Evolutionary conservation across 35 echinoderm and acorn worm species (phyloP).

Genomic region (Eucidaris tribuloides): DNA sequence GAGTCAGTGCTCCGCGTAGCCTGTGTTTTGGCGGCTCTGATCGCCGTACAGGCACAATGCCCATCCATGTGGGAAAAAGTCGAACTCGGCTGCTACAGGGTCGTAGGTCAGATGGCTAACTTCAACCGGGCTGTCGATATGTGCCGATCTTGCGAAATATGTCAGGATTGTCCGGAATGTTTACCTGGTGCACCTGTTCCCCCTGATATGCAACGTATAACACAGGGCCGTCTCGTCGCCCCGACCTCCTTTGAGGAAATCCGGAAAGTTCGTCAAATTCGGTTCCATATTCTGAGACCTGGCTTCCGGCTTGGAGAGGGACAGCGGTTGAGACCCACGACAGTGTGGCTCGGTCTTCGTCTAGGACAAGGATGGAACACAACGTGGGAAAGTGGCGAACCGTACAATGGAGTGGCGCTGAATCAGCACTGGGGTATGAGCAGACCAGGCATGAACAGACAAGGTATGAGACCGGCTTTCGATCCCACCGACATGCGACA

Average conservation of each 20-base stretch:
- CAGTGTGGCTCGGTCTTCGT: neutral
- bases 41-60: slow-evolving; percentile 1
- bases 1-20: slow-evolving; percentile 5
- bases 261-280: neutral
- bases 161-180: too few species aligned
- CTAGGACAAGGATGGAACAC: slow-evolving; percentile 2
- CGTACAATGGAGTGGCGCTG: neutral
- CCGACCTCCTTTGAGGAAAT: neutral
- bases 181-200: too few species aligned
- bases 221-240: neutral
- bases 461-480: neutral
- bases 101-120: neutral
- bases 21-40: neutral
- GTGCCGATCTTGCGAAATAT: neutral
- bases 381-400: neutral
- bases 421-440: neutral
- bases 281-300: neutral
- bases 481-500: neutral
- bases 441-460: neutral
- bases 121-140: neutral
- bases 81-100: slow-evolving; percentile 5
- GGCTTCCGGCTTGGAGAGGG: neutral
- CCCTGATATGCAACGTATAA: too few species aligned
- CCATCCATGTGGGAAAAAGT: neutral
- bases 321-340: neutral